Conservation (phyloP, 2,888 invertebrate species). For the Pardosa pseudoannulata region DNA sequence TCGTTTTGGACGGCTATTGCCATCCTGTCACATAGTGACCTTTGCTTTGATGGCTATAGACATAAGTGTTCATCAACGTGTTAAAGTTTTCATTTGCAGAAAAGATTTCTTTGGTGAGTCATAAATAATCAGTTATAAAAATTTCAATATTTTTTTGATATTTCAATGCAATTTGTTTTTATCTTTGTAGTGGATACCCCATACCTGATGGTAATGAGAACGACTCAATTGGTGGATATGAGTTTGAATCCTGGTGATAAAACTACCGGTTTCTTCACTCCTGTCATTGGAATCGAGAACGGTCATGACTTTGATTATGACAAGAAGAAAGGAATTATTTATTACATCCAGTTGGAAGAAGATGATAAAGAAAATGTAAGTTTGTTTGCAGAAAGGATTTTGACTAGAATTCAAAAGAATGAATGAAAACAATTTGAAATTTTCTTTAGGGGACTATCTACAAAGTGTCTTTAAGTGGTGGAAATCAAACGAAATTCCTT, state of each 20-base stretch:
- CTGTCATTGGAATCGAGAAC: conserved; percentile 91
- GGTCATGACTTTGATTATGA: conserved; percentile 95
- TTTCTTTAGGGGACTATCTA: conserved; percentile 86
- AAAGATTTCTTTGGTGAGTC: too few species aligned
- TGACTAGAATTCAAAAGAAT: neutral
- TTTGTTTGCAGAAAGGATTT: conserved; percentile 75
- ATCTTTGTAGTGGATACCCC: conserved; percentile 87
- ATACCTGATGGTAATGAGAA: conserved; percentile 92
- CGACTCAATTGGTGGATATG: conserved; percentile 91
- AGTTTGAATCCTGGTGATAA: conserved; percentile 85
- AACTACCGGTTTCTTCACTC: conserved; percentile 85
- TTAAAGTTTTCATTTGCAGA: too few species aligned
- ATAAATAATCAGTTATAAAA: too few species aligned
- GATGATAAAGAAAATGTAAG: conserved; percentile 83
- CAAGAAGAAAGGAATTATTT: conserved; percentile 87
- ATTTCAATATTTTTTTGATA: too few species aligned
- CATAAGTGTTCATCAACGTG: too few species aligned
- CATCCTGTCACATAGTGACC: too few species aligned
- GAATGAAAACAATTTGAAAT: neutral
- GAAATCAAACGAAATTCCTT: conserved; percentile 88
- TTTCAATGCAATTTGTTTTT: too few species aligned
- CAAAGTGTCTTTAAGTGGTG: conserved; percentile 89
- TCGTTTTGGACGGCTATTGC: too few species aligned
- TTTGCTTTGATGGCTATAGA: too few species aligned
- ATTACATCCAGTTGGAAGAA: conserved; percentile 87